These are phyloP conservation scores for Nesoenas mayeri DNA, from an alignment of 2,113 vertebrate species.

Conservation along the genomic window DNA sequence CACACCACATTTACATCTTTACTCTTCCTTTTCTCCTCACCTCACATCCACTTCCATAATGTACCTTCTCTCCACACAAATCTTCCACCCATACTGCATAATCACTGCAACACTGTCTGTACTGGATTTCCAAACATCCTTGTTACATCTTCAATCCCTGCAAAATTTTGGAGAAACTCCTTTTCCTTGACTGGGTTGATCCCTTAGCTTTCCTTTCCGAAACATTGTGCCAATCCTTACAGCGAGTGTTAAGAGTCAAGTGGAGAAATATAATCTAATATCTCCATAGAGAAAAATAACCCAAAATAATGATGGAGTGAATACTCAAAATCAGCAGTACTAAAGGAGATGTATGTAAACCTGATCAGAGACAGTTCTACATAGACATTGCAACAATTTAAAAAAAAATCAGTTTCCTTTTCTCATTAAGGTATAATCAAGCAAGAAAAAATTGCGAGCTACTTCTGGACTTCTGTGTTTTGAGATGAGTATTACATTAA, in stretches of 20 bases:
- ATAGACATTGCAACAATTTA: background rate
- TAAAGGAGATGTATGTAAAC: background rate
- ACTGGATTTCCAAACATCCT: background rate
- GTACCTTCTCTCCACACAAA: background rate
- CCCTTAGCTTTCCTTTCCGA: background rate
- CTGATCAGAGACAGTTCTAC: background rate
- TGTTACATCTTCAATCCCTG: background rate
- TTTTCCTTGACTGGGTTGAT: background rate
- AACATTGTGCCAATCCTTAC: background rate
- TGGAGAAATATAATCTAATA: background rate
- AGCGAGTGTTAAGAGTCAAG: background rate
- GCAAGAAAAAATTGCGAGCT: background rate
- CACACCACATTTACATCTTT: background rate
- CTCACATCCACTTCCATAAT: background rate
- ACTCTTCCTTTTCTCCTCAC: background rate
- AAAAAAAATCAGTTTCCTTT: background rate
- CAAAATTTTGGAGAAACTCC: background rate
- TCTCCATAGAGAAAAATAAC: background rate
- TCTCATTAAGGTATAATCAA: background rate
- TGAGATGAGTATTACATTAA: background rate
- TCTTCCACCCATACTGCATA: background rate
- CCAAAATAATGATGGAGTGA: background rate
- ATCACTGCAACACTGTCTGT: background rate
- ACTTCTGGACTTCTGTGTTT: background rate
- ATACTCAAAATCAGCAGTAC: background rate